Evolutionary conservation across 2,888 invertebrate species (phyloP).

Genomic region (Rhagophthalmus giganteus): DNA sequence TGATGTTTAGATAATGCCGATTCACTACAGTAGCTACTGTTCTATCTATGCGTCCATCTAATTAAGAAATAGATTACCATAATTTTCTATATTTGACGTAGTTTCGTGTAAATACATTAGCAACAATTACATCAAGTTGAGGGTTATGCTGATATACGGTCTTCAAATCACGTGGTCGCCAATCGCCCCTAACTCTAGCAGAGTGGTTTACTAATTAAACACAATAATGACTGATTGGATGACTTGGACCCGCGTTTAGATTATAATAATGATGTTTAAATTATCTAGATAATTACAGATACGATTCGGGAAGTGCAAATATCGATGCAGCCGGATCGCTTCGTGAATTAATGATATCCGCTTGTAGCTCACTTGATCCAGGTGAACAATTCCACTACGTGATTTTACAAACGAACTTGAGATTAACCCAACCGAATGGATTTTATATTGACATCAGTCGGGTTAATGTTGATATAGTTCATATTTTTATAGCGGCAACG

Average conservation of each 20-base stretch:
- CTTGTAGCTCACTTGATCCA: conserved; percentile 28
- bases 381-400: conserved; percentile 29
- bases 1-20: too few species aligned
- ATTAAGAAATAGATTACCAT: too few species aligned
- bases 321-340: conserved; percentile 26
- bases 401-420: conserved; percentile 18
- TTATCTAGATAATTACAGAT: conserved; percentile 33
- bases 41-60: too few species aligned
- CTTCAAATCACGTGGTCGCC: conserved; percentile 9
- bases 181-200: conserved; percentile 37
- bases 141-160: conserved; percentile 7
- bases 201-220: conserved; percentile 40
- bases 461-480: conserved; percentile 7
- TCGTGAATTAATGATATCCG: conserved; percentile 34
- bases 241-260: conserved; percentile 19
- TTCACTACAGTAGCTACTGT: too few species aligned
- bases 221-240: conserved; percentile 33
- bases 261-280: conserved; percentile 37
- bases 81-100: conserved; percentile 9
- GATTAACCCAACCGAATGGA: conserved; percentile 21
- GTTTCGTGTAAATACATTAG: conserved; percentile 8
- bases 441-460: conserved; percentile 23
- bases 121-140: conserved; percentile 7
- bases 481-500: conserved; percentile 3
- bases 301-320: conserved; percentile 25